Conservation (phyloP, 2,113 vertebrate species). For the Zosterops borbonicus region DNA sequence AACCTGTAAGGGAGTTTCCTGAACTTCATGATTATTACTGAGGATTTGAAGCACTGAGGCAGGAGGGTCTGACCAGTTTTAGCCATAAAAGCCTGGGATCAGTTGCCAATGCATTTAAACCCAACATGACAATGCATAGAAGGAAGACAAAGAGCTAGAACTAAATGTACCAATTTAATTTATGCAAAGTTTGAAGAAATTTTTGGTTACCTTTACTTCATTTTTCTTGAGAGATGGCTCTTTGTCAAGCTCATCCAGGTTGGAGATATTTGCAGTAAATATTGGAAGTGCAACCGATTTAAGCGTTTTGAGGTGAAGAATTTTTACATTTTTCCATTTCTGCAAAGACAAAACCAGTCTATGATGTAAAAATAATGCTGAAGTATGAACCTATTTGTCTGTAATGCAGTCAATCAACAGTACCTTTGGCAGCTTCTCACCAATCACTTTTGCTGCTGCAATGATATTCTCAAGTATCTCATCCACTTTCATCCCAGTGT, state of each 20-base stretch:
- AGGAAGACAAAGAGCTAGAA: neutral
- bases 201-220: constrained; percentile 4
- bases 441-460: constrained; percentile 69
- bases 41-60: neutral
- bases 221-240: neutral
- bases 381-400: neutral
- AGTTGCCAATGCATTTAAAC: neutral
- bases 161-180: neutral
- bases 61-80: neutral
- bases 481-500: constrained; percentile 80
- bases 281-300: constrained; percentile 83
- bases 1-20: neutral
- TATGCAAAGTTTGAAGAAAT: neutral
- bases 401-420: neutral
- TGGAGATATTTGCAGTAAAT: constrained; percentile 75
- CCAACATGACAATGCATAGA: neutral
- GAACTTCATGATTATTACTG: neutral
- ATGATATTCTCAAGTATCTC: constrained; percentile 79
- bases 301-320: constrained; percentile 86
- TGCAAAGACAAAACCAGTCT: constrained; percentile 11
- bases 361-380: neutral
- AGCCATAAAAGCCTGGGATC: neutral
- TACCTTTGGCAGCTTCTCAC: constrained; percentile 78
- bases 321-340: constrained; percentile 82
- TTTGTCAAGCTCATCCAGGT: constrained; percentile 51